A percentile compares a stretch with the other conserved stretches of the same genome.
phyloP scores from a whole-genome alignment of 2,797 vertebrate genomes.

The Phaenicophaeus curvirostris region DNA sequence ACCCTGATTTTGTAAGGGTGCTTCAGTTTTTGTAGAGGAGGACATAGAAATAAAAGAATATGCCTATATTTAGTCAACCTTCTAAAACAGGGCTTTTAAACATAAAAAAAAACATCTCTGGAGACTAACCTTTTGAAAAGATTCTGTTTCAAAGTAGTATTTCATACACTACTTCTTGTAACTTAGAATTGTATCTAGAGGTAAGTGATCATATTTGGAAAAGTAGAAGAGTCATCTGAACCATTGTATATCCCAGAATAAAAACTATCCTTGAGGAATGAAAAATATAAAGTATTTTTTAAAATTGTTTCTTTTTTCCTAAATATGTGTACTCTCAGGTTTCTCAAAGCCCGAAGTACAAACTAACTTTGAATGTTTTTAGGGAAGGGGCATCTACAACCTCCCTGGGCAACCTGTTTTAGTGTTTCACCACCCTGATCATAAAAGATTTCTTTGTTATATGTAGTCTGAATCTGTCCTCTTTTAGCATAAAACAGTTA shows the following conservation, averaged over 20 bases:
- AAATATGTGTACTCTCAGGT: background rate
- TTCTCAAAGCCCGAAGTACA: accelerated
- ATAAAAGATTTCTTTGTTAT: background rate
- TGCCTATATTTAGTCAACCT: background rate
- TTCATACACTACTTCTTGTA: background rate
- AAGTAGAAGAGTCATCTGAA: background rate
- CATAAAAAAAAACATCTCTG: background rate
- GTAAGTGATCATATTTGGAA: background rate
- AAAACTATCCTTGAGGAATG: background rate
- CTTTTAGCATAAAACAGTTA: background rate
- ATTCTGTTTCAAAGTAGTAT: background rate
- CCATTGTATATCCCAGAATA: background rate
- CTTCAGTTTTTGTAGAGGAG: background rate
- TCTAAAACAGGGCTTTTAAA: background rate
- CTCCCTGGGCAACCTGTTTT: background rate
- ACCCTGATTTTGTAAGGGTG: background rate
- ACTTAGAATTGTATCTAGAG: background rate
- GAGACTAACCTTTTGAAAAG: background rate
- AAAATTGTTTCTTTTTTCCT: background rate
- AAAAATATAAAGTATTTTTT: background rate
- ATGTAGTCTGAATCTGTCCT: background rate
- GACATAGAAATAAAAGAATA: background rate
- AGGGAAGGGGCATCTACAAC: background rate
- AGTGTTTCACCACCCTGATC: background rate
- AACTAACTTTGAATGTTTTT: background rate